phyloP scores from a whole-genome alignment of 2,797 vertebrate species.

The Enteromius radiatus region DNA sequence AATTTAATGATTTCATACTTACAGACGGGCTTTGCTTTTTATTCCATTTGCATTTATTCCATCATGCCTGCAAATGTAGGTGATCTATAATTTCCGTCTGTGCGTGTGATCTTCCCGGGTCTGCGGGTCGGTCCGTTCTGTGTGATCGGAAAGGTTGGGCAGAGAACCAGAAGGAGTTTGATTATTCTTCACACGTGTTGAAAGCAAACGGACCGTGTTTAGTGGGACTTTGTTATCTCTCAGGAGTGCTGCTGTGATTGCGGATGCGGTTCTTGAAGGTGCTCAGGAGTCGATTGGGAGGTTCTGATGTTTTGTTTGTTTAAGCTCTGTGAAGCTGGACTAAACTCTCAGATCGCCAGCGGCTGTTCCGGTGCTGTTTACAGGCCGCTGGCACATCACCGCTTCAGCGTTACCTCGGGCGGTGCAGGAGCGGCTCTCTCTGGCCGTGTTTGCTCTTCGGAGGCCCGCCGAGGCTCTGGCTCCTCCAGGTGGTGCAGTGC shows the following conservation, averaged over 20 bases:
- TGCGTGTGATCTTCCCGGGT: slow-evolving; percentile 37
- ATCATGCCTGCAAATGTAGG: not conserved
- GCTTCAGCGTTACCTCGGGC: not conserved
- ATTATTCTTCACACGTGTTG: slow-evolving; percentile 55
- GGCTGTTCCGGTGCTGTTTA: slow-evolving; percentile 7
- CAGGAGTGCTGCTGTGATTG: not conserved
- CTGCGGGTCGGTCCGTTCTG: slow-evolving; percentile 26
- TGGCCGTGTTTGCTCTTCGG: not conserved
- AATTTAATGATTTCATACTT: slow-evolving; percentile 1
- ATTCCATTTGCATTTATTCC: slow-evolving; percentile 30
- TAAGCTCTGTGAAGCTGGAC: slow-evolving; percentile 19
- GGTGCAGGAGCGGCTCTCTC: not conserved
- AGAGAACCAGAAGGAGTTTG: slow-evolving; percentile 48
- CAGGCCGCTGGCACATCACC: not conserved
- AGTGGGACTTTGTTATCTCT: slow-evolving; percentile 54
- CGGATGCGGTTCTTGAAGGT: slow-evolving; percentile 17
- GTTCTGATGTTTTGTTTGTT: slow-evolving; percentile 20
- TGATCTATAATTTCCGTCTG: slow-evolving; percentile 24
- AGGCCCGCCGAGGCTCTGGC: not conserved
- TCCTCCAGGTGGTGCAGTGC: slow-evolving; percentile 4
- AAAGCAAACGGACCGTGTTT: slow-evolving; percentile 41
- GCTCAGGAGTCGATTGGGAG: not conserved
- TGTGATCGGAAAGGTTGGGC: slow-evolving; percentile 46
- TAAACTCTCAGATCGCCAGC: not conserved
- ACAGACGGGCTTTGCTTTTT: slow-evolving; percentile 16